Evolutionary conservation across 2,888 invertebrate genomes (phyloP).

Genomic region (Notodromas monacha): DNA sequence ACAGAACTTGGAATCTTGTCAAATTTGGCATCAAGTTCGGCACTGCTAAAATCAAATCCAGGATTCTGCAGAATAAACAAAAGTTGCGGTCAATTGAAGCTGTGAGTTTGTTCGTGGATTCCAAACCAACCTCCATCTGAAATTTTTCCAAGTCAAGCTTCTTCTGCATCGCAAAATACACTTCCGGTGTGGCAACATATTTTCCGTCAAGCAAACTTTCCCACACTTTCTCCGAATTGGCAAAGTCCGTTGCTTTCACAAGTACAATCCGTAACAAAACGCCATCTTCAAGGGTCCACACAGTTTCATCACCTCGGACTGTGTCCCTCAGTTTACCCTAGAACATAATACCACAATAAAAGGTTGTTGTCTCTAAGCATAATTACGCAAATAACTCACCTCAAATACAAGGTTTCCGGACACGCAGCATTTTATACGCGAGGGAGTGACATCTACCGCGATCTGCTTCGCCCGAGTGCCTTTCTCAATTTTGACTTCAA

Average conservation of each 20-base stretch:
- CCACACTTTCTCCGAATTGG: conserved; percentile 15
- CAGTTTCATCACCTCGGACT: conserved; percentile 18
- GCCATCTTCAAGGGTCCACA: conserved; percentile 21
- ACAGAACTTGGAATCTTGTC: conserved; percentile 8
- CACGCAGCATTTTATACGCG: no score
- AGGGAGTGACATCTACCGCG: no score
- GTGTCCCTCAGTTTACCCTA: no score
- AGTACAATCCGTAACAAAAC: conserved; percentile 17
- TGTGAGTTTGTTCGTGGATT: conserved; percentile 2
- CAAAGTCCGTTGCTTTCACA: conserved; percentile 17
- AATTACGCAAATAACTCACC: no score
- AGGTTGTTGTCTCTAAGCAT: no score
- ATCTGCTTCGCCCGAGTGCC: no score
- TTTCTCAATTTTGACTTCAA: no score
- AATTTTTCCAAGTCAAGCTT: conserved; percentile 18
- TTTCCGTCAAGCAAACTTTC: conserved; percentile 14
- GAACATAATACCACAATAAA: no score
- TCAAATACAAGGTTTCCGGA: no score
- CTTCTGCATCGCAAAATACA: conserved; percentile 15
- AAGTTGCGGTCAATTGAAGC: conserved; percentile 1
- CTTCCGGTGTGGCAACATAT: conserved; percentile 14
- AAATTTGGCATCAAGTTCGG: conserved; percentile 13
- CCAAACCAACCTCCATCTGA: conserved; percentile 15
- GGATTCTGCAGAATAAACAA: conserved; percentile 14
- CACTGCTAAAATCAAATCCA: conserved; percentile 17